These are phyloP conservation scores for Eubucco bourcierii DNA, from an alignment of 2,113 vertebrate genomes.

Conservation along the genomic window DNA sequence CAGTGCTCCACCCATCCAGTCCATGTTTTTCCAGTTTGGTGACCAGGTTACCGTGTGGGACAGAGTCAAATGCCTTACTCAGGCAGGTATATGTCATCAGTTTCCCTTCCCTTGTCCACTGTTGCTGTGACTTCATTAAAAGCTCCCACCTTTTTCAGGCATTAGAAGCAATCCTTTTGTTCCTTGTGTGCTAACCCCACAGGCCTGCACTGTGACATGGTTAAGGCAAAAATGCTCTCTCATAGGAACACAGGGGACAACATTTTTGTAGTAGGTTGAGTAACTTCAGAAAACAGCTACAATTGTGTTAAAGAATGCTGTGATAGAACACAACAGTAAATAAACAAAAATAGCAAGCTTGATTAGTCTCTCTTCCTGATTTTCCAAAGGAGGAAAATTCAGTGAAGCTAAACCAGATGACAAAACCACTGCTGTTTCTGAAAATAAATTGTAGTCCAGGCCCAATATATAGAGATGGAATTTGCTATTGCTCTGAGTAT, in stretches of 20 bases:
- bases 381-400: constrained; percentile 16
- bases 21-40: too few species aligned
- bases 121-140: too few species aligned
- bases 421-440: constrained; percentile 15
- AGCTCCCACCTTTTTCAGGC: too few species aligned
- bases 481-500: not conserved
- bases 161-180: not conserved
- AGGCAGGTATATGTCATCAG: too few species aligned
- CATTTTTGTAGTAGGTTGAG: not conserved
- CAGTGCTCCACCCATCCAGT: too few species aligned
- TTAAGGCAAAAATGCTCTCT: not conserved
- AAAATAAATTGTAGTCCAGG: constrained; percentile 9
- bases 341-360: not conserved
- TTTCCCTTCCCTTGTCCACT: too few species aligned
- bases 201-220: not conserved
- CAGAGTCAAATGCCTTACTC: too few species aligned
- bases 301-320: not conserved
- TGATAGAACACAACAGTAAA: not conserved
- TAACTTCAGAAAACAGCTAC: not conserved
- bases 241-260: not conserved
- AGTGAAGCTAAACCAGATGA: constrained; percentile 19
- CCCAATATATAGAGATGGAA: not conserved
- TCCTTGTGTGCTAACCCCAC: not conserved
- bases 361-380: not conserved
- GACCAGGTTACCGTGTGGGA: too few species aligned